phyloP scores from a whole-genome alignment of 2,113 vertebrate genomes.

The Lates calcarifer region DNA sequence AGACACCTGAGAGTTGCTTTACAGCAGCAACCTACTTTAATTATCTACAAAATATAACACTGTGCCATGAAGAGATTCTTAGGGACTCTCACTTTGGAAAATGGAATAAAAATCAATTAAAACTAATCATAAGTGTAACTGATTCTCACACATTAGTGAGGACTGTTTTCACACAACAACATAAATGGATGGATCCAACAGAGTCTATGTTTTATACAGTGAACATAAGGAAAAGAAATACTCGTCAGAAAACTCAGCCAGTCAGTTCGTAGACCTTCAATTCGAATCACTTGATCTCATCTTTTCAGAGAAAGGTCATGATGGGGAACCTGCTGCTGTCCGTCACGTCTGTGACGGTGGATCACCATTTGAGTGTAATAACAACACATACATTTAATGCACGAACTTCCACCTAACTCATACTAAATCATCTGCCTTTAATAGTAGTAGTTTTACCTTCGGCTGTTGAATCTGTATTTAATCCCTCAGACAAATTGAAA shows the following conservation, averaged over 20 bases:
- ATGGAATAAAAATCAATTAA: neutral
- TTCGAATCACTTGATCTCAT: constrained; percentile 25
- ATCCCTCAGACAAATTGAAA: neutral
- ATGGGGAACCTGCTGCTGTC: neutral
- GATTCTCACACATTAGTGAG: no score
- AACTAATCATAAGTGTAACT: neutral
- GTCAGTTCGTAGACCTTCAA: neutral
- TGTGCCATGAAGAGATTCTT: neutral
- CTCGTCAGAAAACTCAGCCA: neutral
- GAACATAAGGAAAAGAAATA: neutral
- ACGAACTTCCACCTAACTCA: neutral
- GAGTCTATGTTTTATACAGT: neutral
- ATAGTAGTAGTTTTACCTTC: no score
- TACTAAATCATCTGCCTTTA: neutral
- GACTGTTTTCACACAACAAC: neutral
- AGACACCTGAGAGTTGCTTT: neutral
- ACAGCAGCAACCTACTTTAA: neutral
- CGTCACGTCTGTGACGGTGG: neutral
- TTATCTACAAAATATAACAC: neutral
- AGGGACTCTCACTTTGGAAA: neutral
- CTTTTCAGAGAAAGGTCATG: neutral
- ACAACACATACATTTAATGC: neutral
- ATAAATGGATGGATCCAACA: neutral
- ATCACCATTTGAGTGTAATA: neutral
- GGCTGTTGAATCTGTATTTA: neutral